Base-by-base conservation (phyloP, 1,140 invertebrate species). In the Drosophila kurseongensis region DNA sequence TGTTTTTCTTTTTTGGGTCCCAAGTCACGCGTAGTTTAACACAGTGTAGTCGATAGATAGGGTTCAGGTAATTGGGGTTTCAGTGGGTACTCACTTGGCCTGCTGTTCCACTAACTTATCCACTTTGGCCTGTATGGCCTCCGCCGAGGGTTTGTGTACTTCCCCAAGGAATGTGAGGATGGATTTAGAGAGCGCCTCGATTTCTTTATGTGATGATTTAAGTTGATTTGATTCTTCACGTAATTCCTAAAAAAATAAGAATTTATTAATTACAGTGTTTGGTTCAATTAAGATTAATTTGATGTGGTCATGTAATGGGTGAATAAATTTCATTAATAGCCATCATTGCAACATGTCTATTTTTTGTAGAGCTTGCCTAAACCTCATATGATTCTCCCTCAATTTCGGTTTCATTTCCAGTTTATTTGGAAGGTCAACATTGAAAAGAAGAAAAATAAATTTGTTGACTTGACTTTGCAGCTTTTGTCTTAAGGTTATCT, bases 171-270 rank as follows among this genome's bases (percentile, higher is more conserved):
- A 95, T 52, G 93, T 86, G 50, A 95, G 80, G 62, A 95, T 93
- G 60, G 92, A 93, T 75, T 93, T 92, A 42, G 95, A 94, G 72
- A 94, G 91, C 55, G 93, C 81, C 54, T 93, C 75, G 58, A 95
- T 93, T 75, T 94, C 94, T 71, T 94, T 93, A 81, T 94, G 92
- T 86, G 93, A 92, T 73, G 93, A 86, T 91, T 93, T 92, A 86
- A 92, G 67, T 93, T 92, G 80, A 89, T 95, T 94, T 51, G 94
- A 94, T 92, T 96, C 95, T 41, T 93, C 86, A 74, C 94, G 93
- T 62, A 96, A 83, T 80, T 94, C 95, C 95, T 96, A 60, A 7
- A 76, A 63, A 78, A 57, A 45, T 10, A 51, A 27, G 10, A 38
- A 8, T 10, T 54, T 62, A 47, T 65, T 47, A 36, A 57, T 48